Base-by-base conservation (phyloP, 2,113 vertebrate genomes). In the Meriones unguiculatus region DNA sequence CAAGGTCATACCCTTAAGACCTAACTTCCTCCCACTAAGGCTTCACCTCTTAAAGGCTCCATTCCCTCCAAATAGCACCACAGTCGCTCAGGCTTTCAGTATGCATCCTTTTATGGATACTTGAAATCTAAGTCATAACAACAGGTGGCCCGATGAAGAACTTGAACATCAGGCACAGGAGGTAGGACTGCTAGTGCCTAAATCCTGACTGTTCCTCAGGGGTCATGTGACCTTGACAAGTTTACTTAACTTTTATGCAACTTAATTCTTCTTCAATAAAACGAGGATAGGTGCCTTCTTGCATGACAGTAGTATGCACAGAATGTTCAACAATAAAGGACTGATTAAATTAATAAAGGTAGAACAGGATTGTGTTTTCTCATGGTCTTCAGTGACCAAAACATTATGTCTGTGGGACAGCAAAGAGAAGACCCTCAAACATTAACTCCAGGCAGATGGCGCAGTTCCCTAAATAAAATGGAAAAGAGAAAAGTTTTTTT, bases 291-390 rank as follows among this genome's bases (percentile, higher is more conserved):
- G 17, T 32, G 14, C 25, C 77, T 78, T 87, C 73, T 91, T 35
- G 12, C 30, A 69, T 52, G 52, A 57, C 77, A 52, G 7, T n/a
- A 41, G 10, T 10, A 52, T 78, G 38, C 41, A 91, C 38, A 57
- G 41, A 95, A 77, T 76, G 86, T 67, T 88, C 91, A 59, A 81
- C 91, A 65, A 86, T 77, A 70, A 94, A 84, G 64, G 67, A 13
- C 30, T 88, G 82, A 69, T 54, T 77, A 93, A 57, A 32, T 91
- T 57, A 90, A 64, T 52, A 50, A 92, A 92, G 32, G 6, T 52
- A 91, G 41, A 90, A 82, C 1, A 80, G 12, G 70, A 52, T 20
- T 73, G 72, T 41, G 18, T 73, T 73, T 41, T 35, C 72, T 17
- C 6, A 73, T 38, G n/a, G n/a, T 38, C 72, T 73, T 73, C 72